These are phyloP conservation scores for Lasioglossum pauxillum DNA, from an alignment of 2,888 invertebrate species.

Conservation along the genomic window DNA sequence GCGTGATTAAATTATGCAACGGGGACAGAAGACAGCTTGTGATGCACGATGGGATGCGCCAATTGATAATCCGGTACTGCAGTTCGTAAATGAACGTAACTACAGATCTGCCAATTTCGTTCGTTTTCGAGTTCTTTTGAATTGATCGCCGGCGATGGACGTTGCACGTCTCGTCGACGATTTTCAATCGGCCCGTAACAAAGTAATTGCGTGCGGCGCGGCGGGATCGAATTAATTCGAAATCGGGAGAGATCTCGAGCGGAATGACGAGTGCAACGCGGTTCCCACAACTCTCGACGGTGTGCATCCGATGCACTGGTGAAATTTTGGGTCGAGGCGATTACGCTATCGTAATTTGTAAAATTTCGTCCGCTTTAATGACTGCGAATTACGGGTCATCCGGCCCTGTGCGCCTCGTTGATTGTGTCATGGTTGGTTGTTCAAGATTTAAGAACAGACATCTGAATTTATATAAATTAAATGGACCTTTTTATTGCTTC, in stretches of 20 bases:
- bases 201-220: too few species aligned
- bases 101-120: not conserved
- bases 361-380: slow-evolving; percentile 21
- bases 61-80: not conserved
- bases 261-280: not conserved
- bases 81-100: not conserved
- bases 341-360: slow-evolving; percentile 34
- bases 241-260: slow-evolving; percentile 10
- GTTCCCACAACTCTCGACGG: not conserved
- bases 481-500: too few species aligned
- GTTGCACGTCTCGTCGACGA: not conserved
- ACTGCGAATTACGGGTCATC: slow-evolving; percentile 5
- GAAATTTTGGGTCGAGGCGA: slow-evolving; percentile 19
- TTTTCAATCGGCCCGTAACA: not conserved
- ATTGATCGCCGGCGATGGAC: not conserved
- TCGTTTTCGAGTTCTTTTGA: not conserved
- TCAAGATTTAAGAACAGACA: not conserved
- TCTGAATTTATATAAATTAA: too few species aligned
- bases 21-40: not conserved
- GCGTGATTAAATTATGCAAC: slow-evolving; percentile 5
- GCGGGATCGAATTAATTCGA: not conserved
- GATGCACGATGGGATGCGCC: not conserved
- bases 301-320: not conserved
- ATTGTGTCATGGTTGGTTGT: slow-evolving; percentile 19
- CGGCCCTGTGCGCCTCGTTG: slow-evolving; percentile 6